These are phyloP conservation scores for Enoplosus armatus DNA, from an alignment of 2,797 vertebrate species.

Conservation along the genomic window DNA sequence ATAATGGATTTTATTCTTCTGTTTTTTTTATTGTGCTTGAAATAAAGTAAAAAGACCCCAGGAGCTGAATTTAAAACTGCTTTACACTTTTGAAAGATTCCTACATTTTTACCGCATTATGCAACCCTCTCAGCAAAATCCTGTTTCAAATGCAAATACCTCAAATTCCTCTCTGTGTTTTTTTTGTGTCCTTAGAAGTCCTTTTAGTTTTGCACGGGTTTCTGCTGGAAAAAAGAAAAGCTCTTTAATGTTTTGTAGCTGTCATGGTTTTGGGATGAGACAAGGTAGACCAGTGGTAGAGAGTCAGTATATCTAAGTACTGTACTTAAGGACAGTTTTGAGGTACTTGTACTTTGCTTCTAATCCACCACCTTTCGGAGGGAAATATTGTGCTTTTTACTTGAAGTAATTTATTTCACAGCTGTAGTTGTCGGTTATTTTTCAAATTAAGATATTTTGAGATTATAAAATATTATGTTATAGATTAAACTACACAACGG, in stretches of 20 bases:
- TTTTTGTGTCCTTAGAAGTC: conserved; percentile 13
- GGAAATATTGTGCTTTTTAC: background rate
- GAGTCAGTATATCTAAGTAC: background rate
- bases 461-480: background rate
- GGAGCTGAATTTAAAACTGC: conserved; percentile 37
- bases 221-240: conserved; percentile 17
- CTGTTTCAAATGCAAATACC: conserved; percentile 59
- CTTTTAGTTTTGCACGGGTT: conserved; percentile 6
- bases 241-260: conserved; percentile 12
- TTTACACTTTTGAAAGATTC: conserved; percentile 29
- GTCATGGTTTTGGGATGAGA: background rate
- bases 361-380: background rate
- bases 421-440: background rate
- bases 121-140: conserved; percentile 30
- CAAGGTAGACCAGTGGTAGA: background rate
- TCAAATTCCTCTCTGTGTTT: conserved; percentile 16
- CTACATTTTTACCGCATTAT: conserved; percentile 34
- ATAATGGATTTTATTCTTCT: conserved; percentile 26
- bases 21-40: conserved; percentile 26
- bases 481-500: background rate
- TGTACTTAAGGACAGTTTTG: background rate
- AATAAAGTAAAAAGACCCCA: conserved; percentile 23
- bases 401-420: background rate
- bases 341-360: background rate
- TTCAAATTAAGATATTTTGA: background rate